Evolutionary conservation across 2,797 vertebrate species (phyloP).

Genomic region (Pangasius larnaudii): DNA sequence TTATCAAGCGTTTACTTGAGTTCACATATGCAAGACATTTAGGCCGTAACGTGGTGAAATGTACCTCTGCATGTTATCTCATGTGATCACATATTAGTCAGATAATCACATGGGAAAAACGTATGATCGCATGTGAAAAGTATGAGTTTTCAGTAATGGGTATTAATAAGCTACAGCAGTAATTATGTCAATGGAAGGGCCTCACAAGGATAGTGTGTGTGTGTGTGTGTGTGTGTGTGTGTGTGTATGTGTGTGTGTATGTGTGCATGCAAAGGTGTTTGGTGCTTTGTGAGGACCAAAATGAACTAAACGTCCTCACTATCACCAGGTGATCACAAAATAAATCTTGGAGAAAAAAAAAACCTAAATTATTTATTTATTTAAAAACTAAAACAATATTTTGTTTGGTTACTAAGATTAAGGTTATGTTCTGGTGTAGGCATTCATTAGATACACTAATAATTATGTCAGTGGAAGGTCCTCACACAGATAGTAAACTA

Average conservation of each 20-base stretch:
- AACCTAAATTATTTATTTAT: too few relatives aligned
- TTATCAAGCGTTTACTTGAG: background rate
- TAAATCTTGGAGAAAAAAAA: too few relatives aligned
- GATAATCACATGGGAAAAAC: background rate
- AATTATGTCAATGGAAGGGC: background rate
- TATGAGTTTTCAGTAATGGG: background rate
- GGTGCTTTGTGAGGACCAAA: background rate
- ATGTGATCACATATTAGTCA: background rate
- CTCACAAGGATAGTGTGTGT: background rate
- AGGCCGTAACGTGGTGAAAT: background rate
- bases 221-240: background rate
- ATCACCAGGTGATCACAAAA: background rate
- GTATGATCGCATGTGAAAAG: background rate
- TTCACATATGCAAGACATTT: background rate
- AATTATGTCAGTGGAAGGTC: background rate
- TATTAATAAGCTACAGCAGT: background rate
- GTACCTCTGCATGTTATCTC: background rate
- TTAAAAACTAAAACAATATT: background rate
- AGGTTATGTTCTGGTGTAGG: background rate
- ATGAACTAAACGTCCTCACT: background rate
- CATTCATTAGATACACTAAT: background rate
- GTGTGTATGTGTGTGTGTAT: background rate
- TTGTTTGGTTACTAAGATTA: background rate
- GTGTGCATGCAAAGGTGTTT: background rate
- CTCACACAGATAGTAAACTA: background rate